These are phyloP conservation scores for Coptodon rendalli DNA, from an alignment of 2,113 vertebrate genomes.

Conservation along the genomic window DNA sequence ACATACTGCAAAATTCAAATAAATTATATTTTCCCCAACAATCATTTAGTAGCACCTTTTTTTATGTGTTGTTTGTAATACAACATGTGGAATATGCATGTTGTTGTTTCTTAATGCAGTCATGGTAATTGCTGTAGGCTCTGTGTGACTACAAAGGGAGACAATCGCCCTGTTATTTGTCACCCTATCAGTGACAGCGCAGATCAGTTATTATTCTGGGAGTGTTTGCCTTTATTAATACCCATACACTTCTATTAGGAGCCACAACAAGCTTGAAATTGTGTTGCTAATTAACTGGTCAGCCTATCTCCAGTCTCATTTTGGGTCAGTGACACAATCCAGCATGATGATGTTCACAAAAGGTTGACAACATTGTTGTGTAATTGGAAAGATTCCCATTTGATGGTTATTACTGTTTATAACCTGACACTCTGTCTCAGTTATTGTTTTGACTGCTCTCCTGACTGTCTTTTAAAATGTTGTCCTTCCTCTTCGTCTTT, in stretches of 20 bases:
- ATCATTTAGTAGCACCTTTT: background rate
- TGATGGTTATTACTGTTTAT: slow-evolving; percentile 39
- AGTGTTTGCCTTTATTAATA: slow-evolving; percentile 64
- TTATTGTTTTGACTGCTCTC: background rate
- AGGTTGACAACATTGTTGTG: slow-evolving; percentile 21
- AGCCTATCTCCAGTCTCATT: slow-evolving; percentile 42
- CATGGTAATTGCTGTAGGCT: background rate
- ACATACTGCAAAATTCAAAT: background rate
- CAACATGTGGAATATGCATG: background rate
- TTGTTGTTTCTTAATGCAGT: slow-evolving; percentile 2
- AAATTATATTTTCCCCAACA: background rate
- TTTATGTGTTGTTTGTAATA: background rate
- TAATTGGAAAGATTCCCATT: slow-evolving; percentile 37
- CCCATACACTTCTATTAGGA: slow-evolving; percentile 63
- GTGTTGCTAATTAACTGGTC: slow-evolving; percentile 60
- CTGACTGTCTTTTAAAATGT: background rate
- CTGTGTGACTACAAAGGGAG: background rate
- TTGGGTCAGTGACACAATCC: slow-evolving; percentile 42
- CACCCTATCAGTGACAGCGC: background rate
- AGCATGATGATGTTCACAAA: slow-evolving; percentile 38
- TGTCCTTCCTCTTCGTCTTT: background rate
- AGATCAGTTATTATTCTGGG: slow-evolving; percentile 61
- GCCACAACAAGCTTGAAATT: slow-evolving; percentile 71
- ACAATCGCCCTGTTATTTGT: slow-evolving; percentile 6
- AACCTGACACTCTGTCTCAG: slow-evolving; percentile 13